Evolutionary conservation across 2,888 invertebrate genomes (phyloP).

Genomic region (Drosophila anomalata): DNA sequence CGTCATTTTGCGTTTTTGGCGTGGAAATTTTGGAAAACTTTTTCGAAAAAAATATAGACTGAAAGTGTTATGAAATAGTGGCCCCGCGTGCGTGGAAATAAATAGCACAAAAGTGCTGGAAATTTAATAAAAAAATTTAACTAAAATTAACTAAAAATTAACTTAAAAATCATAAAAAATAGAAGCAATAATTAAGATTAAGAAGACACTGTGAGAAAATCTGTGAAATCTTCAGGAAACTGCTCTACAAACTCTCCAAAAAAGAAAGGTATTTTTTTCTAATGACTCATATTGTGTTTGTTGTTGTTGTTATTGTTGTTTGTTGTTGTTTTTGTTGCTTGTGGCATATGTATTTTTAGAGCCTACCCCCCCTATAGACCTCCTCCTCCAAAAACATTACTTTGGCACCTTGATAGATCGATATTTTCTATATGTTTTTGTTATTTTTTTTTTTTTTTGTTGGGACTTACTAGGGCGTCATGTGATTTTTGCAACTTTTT

Average conservation of each 20-base stretch:
- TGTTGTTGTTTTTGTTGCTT: slow-evolving; percentile 20
- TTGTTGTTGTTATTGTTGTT: slow-evolving; percentile 15
- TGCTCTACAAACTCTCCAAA: neutral
- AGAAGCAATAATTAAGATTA: neutral
- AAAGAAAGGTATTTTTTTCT: slow-evolving; percentile 1
- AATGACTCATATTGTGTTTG: slow-evolving; percentile 49
- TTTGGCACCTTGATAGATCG: slow-evolving; percentile 56
- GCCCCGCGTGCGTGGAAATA: slow-evolving; percentile 28
- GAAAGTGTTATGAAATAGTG: slow-evolving; percentile 29
- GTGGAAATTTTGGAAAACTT: slow-evolving; percentile 43
- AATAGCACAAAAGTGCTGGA: slow-evolving; percentile 19
- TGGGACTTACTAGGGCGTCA: slow-evolving; percentile 21
- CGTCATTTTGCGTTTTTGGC: too few relatives aligned
- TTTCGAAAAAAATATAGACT: slow-evolving; percentile 2
- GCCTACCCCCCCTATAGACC: slow-evolving; percentile 10
- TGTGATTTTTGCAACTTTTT: slow-evolving; percentile 31
- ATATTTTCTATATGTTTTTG: slow-evolving; percentile 27
- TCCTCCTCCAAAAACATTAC: slow-evolving; percentile 21
- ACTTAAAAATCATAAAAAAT: neutral
- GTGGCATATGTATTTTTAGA: slow-evolving; percentile 65
- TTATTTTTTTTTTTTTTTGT: slow-evolving; percentile 17
- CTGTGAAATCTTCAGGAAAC: neutral
- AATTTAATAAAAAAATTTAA: neutral
- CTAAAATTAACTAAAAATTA: neutral
- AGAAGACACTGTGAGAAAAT: neutral